These are phyloP conservation scores for Aurelia aurita DNA, from an alignment of 30 jellyfish, hydroid and myxozoan species.

Conservation along the genomic window DNA sequence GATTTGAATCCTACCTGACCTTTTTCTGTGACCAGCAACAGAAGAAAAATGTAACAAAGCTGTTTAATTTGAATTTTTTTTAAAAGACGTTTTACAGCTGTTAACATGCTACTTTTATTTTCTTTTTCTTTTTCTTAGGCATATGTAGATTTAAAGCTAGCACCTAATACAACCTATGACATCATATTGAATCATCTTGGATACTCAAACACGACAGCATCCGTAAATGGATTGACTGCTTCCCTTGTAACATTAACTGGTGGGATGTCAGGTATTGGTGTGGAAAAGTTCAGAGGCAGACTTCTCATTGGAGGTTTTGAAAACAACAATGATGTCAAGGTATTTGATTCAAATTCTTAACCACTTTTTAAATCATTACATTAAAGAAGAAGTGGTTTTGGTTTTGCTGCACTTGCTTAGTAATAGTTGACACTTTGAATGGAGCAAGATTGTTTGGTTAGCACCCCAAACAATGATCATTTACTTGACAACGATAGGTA, in stretches of 20 bases:
- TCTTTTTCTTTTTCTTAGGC: slow-evolving; percentile 17
- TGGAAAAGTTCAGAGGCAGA: slow-evolving; percentile 35
- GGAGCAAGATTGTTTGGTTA: no score
- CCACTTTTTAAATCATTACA: not conserved
- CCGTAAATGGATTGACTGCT: slow-evolving; percentile 15
- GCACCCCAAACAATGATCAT: no score
- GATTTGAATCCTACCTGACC: no score
- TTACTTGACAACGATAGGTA: no score
- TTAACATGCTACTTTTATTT: no score
- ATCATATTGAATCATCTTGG: slow-evolving; percentile 33
- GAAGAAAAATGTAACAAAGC: no score
- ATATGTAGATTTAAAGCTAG: slow-evolving; percentile 26
- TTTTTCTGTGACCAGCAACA: no score
- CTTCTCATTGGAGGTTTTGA: slow-evolving; percentile 64
- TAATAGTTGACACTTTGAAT: no score
- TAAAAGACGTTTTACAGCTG: no score
- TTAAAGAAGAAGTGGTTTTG: not conserved
- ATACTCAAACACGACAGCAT: slow-evolving; percentile 32
- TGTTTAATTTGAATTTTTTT: no score
- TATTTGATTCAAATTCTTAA: not conserved
- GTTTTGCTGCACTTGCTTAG: no score
- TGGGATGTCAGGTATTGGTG: not conserved
- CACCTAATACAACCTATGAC: slow-evolving; percentile 44
- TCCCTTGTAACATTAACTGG: slow-evolving; percentile 47
- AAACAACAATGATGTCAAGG: slow-evolving; percentile 50